A percentile compares a stretch with the other conserved stretches of the same genome.
These are phyloP conservation scores for Serranus cabrilla DNA, from an alignment of 2,797 vertebrate genomes.

Conservation along the genomic window DNA sequence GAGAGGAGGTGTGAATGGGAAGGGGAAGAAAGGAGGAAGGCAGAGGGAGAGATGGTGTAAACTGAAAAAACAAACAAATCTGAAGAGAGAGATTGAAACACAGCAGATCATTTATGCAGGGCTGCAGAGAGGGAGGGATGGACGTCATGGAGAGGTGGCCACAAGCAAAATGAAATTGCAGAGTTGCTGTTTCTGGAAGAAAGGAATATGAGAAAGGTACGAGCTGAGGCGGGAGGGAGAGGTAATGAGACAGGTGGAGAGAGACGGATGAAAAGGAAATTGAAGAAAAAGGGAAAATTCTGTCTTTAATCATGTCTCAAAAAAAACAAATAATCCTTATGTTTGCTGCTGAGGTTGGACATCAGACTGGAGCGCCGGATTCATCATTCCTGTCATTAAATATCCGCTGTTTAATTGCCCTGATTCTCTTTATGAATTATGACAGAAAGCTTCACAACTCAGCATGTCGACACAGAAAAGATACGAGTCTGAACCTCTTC, in stretches of 20 bases:
- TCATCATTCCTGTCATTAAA: neutral
- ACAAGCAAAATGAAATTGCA: conserved; percentile 56
- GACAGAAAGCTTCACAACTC: neutral
- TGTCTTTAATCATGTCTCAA: neutral
- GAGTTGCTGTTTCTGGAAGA: conserved; percentile 43
- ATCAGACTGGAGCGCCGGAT: neutral
- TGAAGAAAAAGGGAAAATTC: neutral
- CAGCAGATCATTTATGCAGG: conserved; percentile 37
- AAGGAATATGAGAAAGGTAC: conserved; percentile 14
- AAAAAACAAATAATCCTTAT: neutral
- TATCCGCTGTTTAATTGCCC: neutral
- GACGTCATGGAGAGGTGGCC: conserved; percentile 15
- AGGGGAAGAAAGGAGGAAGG: neutral
- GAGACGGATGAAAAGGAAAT: conserved; percentile 5
- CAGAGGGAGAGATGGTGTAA: neutral
- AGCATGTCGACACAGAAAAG: conserved; percentile 2
- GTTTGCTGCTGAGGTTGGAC: conserved; percentile 8
- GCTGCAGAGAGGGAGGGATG: conserved; percentile 14
- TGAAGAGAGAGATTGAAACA: conserved; percentile 46
- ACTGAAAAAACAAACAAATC: conserved; percentile 12
- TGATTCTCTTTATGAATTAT: neutral
- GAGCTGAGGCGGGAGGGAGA: conserved; percentile 15
- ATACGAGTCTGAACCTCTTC: neutral
- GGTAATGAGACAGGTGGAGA: conserved; percentile 42
- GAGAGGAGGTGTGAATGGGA: neutral